phyloP scores from a whole-genome alignment of 2,113 vertebrate species.

The Lepisosteus oculatus region DNA sequence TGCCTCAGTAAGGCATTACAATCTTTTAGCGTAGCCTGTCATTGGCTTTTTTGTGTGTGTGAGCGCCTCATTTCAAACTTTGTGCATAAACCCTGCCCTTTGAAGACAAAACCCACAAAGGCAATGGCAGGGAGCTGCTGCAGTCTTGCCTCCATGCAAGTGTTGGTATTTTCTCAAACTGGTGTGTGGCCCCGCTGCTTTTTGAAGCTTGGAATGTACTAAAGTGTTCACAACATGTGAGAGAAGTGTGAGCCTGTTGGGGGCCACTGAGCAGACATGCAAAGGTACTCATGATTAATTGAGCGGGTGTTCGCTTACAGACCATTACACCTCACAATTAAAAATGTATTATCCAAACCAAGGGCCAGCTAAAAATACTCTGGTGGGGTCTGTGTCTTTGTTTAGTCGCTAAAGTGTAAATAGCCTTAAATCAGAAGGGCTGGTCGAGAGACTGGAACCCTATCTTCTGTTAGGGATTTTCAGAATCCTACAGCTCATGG shows the following conservation, averaged over 20 bases:
- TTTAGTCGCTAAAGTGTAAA: slow-evolving; percentile 40
- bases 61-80: too few relatives aligned
- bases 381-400: slow-evolving; percentile 25
- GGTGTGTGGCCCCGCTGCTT: slow-evolving; percentile 42
- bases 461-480: slow-evolving; percentile 34
- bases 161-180: slow-evolving; percentile 46
- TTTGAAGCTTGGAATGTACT: slow-evolving; percentile 42
- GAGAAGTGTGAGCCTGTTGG: slow-evolving; percentile 40
- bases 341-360: slow-evolving; percentile 68
- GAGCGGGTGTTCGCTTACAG: slow-evolving; percentile 69
- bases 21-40: too few relatives aligned
- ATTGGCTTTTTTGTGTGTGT: too few relatives aligned
- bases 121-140: too few relatives aligned
- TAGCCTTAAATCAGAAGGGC: slow-evolving; percentile 27
- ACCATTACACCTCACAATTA: slow-evolving; percentile 68
- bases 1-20: too few relatives aligned
- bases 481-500: slow-evolving; percentile 40
- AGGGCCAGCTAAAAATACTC: slow-evolving; percentile 52
- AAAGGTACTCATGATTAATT: slow-evolving; percentile 73
- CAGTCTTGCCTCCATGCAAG: neutral
- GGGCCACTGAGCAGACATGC: slow-evolving; percentile 50
- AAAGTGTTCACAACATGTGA: slow-evolving; percentile 44
- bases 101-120: too few relatives aligned
- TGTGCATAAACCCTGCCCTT: too few relatives aligned
- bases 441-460: neutral